Conservation (phyloP, 1,140 invertebrate genomes). For the Zeugodacus cucurbitae region DNA sequence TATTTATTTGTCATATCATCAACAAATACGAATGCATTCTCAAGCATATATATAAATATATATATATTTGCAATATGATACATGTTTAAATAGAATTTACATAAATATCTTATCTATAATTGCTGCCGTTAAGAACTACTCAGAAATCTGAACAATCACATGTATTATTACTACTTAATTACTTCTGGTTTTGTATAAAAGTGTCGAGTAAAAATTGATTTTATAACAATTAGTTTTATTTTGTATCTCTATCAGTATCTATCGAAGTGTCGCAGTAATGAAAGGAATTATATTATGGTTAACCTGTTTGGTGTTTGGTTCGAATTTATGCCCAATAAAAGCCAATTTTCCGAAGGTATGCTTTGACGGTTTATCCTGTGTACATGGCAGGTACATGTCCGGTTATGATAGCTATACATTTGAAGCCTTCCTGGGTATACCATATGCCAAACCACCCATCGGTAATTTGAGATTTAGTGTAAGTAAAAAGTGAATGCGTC, state of each 20-base stretch:
- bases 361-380: conserved; percentile 42
- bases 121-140: no score
- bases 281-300: neutral
- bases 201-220: neutral
- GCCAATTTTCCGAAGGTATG: conserved; percentile 43
- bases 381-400: conserved; percentile 49
- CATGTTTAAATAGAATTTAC: no score
- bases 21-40: no score
- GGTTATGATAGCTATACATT: conserved; percentile 53
- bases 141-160: no score
- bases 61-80: no score
- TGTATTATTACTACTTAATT: neutral
- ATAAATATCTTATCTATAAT: no score
- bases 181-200: neutral
- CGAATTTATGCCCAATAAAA: neutral
- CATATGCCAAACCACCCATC: conserved; percentile 59
- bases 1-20: no score
- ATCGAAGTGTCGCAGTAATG: neutral
- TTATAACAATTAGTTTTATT: neutral
- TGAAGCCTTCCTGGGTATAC: conserved; percentile 61
- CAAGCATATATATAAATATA: no score
- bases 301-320: neutral
- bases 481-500: conserved; percentile 48
- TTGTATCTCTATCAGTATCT: no score
- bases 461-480: conserved; percentile 57